Percentiles rank a stretch among this genome's conserved stretches.
Conservation (phyloP, 2,888 invertebrate species). For the Kryphioiulus occultus region DNA sequence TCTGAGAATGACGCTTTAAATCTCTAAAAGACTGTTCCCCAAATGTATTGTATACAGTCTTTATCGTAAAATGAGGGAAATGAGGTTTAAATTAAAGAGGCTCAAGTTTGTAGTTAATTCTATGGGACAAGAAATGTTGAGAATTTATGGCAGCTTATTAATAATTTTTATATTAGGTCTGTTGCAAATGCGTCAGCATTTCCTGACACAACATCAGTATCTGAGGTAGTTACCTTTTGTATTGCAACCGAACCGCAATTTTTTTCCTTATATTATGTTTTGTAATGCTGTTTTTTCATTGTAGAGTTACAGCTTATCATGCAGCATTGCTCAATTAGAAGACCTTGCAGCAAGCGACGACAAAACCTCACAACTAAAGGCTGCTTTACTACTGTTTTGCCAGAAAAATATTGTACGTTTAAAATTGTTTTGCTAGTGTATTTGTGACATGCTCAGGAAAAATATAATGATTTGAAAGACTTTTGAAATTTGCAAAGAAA, state of each 20-base stretch:
- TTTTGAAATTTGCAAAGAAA: no score
- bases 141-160: neutral
- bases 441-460: no score
- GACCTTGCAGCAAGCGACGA: constrained; percentile 71
- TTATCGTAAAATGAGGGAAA: no score
- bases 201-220: constrained; percentile 18
- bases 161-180: constrained; percentile 24
- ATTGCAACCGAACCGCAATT: neutral
- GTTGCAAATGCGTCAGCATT: constrained; percentile 20
- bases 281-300: neutral
- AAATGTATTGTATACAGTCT: no score
- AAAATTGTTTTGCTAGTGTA: neutral
- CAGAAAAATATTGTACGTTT: constrained; percentile 67
- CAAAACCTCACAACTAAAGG: constrained; percentile 69
- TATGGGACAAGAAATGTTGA: neutral
- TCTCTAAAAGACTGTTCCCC: no score
- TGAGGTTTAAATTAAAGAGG: no score
- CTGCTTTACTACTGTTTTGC: constrained; percentile 79
- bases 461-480: no score
- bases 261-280: neutral
- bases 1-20: no score
- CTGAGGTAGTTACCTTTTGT: constrained; percentile 39
- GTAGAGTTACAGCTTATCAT: constrained; percentile 62
- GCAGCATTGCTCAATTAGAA: constrained; percentile 75
- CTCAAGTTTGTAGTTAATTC: no score